Conservation (phyloP, 2,113 vertebrate genomes). For the Paedocypris sp. region DNA sequence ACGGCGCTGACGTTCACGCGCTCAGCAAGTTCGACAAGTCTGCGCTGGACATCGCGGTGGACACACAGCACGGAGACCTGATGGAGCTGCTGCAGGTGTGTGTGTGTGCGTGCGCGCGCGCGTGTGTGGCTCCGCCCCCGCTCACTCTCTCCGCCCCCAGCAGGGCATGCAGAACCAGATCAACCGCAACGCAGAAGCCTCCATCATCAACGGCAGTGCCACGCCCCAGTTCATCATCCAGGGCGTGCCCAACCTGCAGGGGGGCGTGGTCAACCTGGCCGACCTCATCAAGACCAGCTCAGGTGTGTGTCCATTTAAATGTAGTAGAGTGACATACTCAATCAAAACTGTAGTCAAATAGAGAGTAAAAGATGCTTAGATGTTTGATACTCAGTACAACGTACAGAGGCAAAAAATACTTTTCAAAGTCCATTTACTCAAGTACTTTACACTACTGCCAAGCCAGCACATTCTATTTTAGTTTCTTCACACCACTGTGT, state of each 20-base stretch:
- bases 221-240: slow-evolving; percentile 70
- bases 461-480: no score
- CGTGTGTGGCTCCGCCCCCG: not conserved
- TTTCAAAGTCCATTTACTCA: no score
- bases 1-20: slow-evolving; percentile 74
- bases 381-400: not conserved
- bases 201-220: slow-evolving; percentile 35
- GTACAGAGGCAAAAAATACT: not conserved
- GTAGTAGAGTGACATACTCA: not conserved
- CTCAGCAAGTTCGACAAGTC: slow-evolving; percentile 89
- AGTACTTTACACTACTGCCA: no score
- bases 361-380: no score
- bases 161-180: slow-evolving; percentile 81
- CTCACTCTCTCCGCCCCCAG: slow-evolving; percentile 42
- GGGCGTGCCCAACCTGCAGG: slow-evolving; percentile 50
- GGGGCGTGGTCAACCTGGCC: slow-evolving; percentile 61
- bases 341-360: no score
- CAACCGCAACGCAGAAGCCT: slow-evolving; percentile 47
- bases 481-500: no score
- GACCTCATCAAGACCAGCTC: slow-evolving; percentile 62
- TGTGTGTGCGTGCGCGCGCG: no score
- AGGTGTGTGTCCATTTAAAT: slow-evolving; percentile 41
- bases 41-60: slow-evolving; percentile 77
- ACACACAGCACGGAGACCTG: slow-evolving; percentile 76
- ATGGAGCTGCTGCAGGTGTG: slow-evolving; percentile 77